These are phyloP conservation scores for Pangasius djambal DNA, from an alignment of 2,797 vertebrate genomes.

Conservation along the genomic window DNA sequence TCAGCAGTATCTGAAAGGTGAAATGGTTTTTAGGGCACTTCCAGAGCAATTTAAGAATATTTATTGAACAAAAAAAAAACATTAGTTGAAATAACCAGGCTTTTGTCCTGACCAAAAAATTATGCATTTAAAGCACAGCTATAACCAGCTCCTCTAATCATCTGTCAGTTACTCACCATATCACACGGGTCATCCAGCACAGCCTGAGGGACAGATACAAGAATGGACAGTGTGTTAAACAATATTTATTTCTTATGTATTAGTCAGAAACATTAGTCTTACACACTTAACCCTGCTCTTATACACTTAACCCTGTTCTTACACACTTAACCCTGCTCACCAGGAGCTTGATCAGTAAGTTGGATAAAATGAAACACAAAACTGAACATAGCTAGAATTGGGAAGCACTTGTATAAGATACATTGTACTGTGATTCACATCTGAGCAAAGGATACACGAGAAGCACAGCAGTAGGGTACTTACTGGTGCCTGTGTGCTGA, in stretches of 20 bases:
- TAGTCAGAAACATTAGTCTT: background rate
- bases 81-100: background rate
- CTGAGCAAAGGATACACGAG: background rate
- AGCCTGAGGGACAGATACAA: constrained; percentile 53
- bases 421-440: background rate
- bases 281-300: background rate
- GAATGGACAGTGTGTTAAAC: background rate
- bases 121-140: background rate
- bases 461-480: background rate
- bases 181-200: constrained; percentile 59
- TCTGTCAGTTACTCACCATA: constrained; percentile 65
- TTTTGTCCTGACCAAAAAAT: background rate
- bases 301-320: background rate
- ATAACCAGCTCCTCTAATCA: background rate
- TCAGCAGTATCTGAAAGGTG: background rate
- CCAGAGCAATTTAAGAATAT: background rate
- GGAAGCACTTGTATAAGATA: background rate
- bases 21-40: background rate
- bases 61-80: background rate
- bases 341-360: background rate
- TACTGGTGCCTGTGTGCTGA: background rate
- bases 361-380: background rate
- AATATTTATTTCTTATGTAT: background rate
- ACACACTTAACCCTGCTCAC: background rate
- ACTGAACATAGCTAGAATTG: too few species aligned